phyloP scores from a whole-genome alignment of 2,113 vertebrate genomes.

The Apteryx owenii region DNA sequence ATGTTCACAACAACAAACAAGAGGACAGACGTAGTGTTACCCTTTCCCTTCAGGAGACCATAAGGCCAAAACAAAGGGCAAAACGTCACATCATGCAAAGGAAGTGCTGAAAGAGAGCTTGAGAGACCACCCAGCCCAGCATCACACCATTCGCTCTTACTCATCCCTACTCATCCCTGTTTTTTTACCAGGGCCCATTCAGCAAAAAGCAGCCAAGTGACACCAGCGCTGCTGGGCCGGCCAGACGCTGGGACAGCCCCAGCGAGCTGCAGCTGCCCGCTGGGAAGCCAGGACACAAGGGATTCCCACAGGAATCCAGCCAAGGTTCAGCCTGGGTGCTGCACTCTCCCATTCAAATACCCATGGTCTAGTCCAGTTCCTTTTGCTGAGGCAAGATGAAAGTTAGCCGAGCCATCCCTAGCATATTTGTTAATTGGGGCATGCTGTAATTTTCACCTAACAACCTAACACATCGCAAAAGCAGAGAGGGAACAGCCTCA shows the following conservation, averaged over 20 bases:
- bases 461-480: background rate
- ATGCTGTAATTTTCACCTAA: background rate
- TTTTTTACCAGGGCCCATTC: background rate
- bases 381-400: background rate
- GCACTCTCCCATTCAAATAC: background rate
- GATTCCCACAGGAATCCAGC: slow-evolving; percentile 42
- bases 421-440: background rate
- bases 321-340: slow-evolving; percentile 30
- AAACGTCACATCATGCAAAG: background rate
- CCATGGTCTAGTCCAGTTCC: background rate
- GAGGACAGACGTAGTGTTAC: background rate
- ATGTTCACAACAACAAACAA: background rate
- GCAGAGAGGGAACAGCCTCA: background rate
- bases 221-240: background rate
- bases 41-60: background rate
- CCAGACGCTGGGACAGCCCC: background rate
- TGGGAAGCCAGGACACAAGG: background rate
- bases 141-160: background rate
- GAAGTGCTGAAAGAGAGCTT: background rate
- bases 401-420: background rate
- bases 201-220: background rate
- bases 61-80: background rate
- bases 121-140: background rate
- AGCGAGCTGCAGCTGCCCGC: background rate
- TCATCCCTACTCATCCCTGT: background rate